Evolutionary conservation across 2,797 vertebrate species (phyloP), one percentile per base, ranked within the genome.

Genomic region (Enteromius radiatus): DNA sequence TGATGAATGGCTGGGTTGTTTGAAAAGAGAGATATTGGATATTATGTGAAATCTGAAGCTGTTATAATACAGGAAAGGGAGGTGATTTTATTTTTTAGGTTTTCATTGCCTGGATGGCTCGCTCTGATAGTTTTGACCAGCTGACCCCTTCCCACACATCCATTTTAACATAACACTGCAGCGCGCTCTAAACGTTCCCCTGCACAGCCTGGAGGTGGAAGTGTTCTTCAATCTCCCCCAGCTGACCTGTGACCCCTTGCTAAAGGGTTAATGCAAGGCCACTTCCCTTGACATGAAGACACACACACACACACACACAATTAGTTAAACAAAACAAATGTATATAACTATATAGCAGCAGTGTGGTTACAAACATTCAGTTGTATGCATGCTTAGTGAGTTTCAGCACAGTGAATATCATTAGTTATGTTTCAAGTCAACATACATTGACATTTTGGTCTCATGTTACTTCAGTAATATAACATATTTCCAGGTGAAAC

Each of bases 221-320:
- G 81, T 54, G 73, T 82, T 84, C 84, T 84, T 88, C 85, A 47
- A 83, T 47, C 76, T 88, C 82, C 21, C 73, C 70, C 56, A 15
- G 52, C 73, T 71, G 79, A 77, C 85, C 88, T 88, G 85, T 87
- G 84, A 90, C 89, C 89, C 86, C 87, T 88, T 84, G 86, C 89
- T 88, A 87, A 54, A 19, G 84, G 91, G 92, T 93, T 91, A 93
- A 93, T 91, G 85, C 89, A 80, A 87, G 91, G 85, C 64, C 89
- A 79, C 3, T 6, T 89, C 89, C 91, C 89, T 45, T 3, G 87
- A 78, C 78, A 79, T 75, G 49, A 80, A 69, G 59, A 45, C 7
- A 74, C 71, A 74, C 70, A 74, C 71, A 70, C 36, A 23, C 28
- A 38, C 28, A 54, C 67, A 45, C 36, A 61, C 6, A 75, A 56